Base-by-base conservation (phyloP, 2,888 invertebrate species). In the Caenorhabditis virilis region DNA sequence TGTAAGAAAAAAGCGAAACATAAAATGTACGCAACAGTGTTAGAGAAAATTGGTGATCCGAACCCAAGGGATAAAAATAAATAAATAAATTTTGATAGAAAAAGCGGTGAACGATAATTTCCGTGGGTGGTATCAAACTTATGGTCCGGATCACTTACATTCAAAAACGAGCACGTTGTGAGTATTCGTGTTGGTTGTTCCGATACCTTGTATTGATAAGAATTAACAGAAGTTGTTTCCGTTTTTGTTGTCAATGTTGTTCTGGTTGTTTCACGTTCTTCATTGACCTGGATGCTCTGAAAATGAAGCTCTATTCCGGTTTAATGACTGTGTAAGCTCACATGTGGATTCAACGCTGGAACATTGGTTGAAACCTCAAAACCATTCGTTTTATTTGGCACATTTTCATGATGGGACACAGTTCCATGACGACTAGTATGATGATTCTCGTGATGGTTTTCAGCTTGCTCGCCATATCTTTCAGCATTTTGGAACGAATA, bases 231-330 rank as follows among this genome's bases (percentile, higher is more conserved):
- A 23, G 22, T 23, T 22, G 42, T 42, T 6, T 41, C 33, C n/a
- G 16, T 56, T 48, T 35, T 48, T 27, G 56, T 53, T 27, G 60
- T 50, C 38, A 48, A 47, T 30, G 38, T 45, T n/a, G n/a, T 33
- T 56, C 51, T 16, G 54, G 43, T 36, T 15, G 56, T 46, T 35
- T 65, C 65, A 22, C 50, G 52, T 30, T 72, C 72, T 18, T 69
- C 66, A 57, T 66, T 62, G 33, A 72, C 69, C 55, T 72, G 72
- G 45, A 72, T 72, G 48, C 69, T 69, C 72, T 72, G 69, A 20
- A 71, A 64, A 39, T 6, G 30, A 22, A n/a, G 22, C 13, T 38
- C 18, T 6, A 38, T 30, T 30, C 7, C 6, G 16, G 7, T 35
- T 36, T 38, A 18, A 39, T 43, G 26, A 30, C 27, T 43, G 11